A percentile compares a stretch with the other conserved stretches of the same genome.
phyloP scores from a whole-genome alignment of 1,140 invertebrate species.

The Bombyx mandarina region DNA sequence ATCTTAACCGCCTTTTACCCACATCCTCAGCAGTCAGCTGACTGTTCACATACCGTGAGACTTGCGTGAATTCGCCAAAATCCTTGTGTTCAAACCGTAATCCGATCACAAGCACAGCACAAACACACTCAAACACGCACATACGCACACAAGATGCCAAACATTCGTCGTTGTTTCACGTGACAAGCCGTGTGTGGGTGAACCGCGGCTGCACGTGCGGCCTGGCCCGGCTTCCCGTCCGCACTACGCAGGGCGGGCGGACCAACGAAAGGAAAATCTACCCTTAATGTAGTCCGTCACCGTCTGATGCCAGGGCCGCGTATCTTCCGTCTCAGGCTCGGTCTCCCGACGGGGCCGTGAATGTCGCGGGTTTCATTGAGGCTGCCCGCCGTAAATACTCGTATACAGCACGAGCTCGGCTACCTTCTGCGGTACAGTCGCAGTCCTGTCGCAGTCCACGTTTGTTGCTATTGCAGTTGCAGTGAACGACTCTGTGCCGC shows the following conservation, averaged over 20 bases:
- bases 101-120: neutral
- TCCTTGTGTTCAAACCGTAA: no score
- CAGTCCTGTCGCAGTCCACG: no score
- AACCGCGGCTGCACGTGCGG: constrained; percentile 25
- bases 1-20: no score
- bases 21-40: no score
- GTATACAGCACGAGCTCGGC: no score
- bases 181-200: constrained; percentile 3
- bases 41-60: no score
- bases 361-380: constrained; percentile 52
- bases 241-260: constrained; percentile 28
- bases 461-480: no score
- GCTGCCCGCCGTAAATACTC: constrained; percentile 8
- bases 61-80: no score
- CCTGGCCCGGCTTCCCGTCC: constrained; percentile 23
- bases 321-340: constrained; percentile 25
- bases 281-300: constrained; percentile 21
- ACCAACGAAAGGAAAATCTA: constrained; percentile 50
- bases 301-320: constrained; percentile 12
- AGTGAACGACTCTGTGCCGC: no score
- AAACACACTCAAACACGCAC: constrained; percentile 1
- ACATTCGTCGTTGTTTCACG: constrained; percentile 9
- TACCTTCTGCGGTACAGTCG: no score
- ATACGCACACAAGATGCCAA: constrained; percentile 4
- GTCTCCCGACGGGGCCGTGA: constrained; percentile 17